A percentile compares a stretch with the other conserved stretches of the same genome.
Evolutionary conservation across 2,113 vertebrate genomes (phyloP).

Genomic region (Cairina moschata): DNA sequence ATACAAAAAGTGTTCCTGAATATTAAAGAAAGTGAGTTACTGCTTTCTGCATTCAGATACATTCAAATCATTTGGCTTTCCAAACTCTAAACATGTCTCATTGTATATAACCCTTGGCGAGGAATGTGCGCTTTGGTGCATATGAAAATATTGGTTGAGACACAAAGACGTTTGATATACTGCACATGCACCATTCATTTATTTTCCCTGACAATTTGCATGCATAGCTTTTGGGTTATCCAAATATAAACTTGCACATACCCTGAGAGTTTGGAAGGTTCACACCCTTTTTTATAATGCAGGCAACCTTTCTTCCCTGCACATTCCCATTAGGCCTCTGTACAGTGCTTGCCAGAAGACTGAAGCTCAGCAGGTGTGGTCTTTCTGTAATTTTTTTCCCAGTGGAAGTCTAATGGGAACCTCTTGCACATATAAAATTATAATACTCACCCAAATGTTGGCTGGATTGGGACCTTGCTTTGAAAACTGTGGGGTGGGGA

Average conservation of each 20-base stretch:
- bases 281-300: constrained; percentile 23
- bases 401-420: not conserved
- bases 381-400: constrained; percentile 28
- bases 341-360: constrained; percentile 12
- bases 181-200: constrained; percentile 5
- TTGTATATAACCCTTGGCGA: not conserved
- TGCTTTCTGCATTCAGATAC: not conserved
- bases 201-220: constrained; percentile 29
- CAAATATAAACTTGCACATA: constrained; percentile 20
- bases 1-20: not conserved
- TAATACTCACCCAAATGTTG: not conserved
- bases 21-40: not conserved
- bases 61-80: not conserved
- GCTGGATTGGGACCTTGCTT: not conserved
- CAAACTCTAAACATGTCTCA: constrained; percentile 18
- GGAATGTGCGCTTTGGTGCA: constrained; percentile 17
- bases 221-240: constrained; percentile 40
- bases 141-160: constrained; percentile 54
- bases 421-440: not conserved
- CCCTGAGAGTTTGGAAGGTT: constrained; percentile 4
- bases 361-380: constrained; percentile 50
- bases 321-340: not conserved
- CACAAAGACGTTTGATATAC: constrained; percentile 30
- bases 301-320: not conserved
- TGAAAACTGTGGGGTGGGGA: not conserved